Base-by-base conservation (phyloP, 2,113 vertebrate genomes). In the Sylvia atricapilla region DNA sequence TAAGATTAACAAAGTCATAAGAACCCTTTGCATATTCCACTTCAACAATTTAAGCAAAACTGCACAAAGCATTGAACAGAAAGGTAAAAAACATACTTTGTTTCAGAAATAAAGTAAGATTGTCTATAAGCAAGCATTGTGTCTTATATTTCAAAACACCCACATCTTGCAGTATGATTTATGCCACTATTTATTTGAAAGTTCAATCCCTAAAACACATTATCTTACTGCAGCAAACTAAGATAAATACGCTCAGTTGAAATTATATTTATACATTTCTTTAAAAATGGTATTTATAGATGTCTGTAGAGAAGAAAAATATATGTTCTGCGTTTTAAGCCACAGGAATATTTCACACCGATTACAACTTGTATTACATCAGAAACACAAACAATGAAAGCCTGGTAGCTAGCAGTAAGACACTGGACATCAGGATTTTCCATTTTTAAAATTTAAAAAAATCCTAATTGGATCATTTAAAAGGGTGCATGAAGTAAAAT, bases 361-460 rank as follows among this genome's bases (percentile, higher is more conserved):
- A 50, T 87, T 63, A 75, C 56, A 89, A 95, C 66, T 83, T 87
- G 49, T 49, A 91, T 52, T 58, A 33, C 75, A 82, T 58, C 68
- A 96, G 84, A 74, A 93, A 91, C 17, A 91, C 53, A 47, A 87
- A 84, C 58, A 91, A 46, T 23, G 94, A 83, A 91, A 96, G 92
- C 76, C 37, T 78, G 19, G 39, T 35, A 87, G 60, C 28, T 92
- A 78, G 44, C 53, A 95, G 19, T 41, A 88, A 87, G 46, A 86
- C 31, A 28, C 12, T 52, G 39, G 31, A 70, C 27, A 87, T n/a
- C 55, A 94, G 62, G 47, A 84, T 70, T 95, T 90, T 59, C 74
- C 18, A 35, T 68, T 87, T 52, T 87, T 53, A 13, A 74, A 78
- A 28, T 28, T 33, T 84, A 86, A 56, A 50, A 93, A 92, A 90